phyloP scores from a whole-genome alignment of 2,797 vertebrate species.

The Trachurus trachurus region DNA sequence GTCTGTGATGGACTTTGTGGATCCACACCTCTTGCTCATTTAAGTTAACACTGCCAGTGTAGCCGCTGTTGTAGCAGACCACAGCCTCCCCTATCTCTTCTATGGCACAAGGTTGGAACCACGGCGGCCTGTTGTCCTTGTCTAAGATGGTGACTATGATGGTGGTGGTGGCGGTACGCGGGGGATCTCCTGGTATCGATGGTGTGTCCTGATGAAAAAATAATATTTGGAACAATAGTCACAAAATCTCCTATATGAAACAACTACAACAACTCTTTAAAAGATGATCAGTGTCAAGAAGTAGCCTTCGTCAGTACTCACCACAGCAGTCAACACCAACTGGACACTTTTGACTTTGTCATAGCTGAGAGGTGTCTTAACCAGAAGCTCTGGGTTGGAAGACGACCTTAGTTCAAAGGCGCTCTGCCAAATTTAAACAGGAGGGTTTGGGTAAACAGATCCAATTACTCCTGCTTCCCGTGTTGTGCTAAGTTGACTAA shows the following conservation, averaged over 20 bases:
- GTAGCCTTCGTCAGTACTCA: constrained; percentile 52
- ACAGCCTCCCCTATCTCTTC: rapidly evolving
- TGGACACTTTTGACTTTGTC: constrained; percentile 65
- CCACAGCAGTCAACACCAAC: constrained; percentile 72
- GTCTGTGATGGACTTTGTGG: neutral
- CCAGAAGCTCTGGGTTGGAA: constrained; percentile 54
- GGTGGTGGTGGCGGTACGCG: constrained; percentile 61
- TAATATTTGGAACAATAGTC: no score
- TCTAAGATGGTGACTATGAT: constrained; percentile 77
- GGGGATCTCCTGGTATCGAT: rapidly evolving
- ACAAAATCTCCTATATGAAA: no score
- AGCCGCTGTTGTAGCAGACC: constrained; percentile 77
- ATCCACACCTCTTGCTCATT: constrained; percentile 67
- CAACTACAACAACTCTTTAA: neutral
- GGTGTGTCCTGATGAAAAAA: constrained; percentile 69
- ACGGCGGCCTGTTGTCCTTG: constrained; percentile 84
- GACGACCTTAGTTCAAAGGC: constrained; percentile 51
- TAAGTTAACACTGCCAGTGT: constrained; percentile 68
- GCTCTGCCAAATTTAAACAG: constrained; percentile 61
- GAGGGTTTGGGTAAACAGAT: neutral
- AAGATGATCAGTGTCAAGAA: neutral
- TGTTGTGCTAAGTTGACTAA: neutral
- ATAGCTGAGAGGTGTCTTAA: constrained; percentile 66
- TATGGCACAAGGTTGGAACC: constrained; percentile 82
- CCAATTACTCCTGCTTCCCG: neutral